phyloP scores from a whole-genome alignment of 2,113 vertebrate genomes.

The Tachycineta bicolor region DNA sequence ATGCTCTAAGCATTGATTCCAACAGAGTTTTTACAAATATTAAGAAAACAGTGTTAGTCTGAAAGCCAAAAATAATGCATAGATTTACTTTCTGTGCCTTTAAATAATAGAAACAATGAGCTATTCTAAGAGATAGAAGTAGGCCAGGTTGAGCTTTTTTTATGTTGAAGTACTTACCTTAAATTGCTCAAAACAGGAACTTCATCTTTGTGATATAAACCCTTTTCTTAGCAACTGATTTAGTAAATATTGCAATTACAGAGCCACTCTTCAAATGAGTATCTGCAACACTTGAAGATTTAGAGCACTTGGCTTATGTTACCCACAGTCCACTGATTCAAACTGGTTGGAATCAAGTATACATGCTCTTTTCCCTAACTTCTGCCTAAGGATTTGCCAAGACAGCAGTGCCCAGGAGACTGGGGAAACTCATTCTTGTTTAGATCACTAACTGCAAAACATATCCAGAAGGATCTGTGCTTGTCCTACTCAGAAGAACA shows the following conservation, averaged over 20 bases:
- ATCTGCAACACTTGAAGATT: not conserved
- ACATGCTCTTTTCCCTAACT: not conserved
- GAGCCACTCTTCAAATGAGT: not conserved
- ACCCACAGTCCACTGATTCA: not conserved
- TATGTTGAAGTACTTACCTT: not conserved
- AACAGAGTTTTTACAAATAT: not conserved
- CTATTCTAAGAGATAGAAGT: not conserved
- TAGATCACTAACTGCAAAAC: not conserved
- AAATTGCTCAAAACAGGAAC: not conserved
- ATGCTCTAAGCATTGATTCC: not conserved
- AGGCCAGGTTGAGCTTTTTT: not conserved
- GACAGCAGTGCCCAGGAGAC: not conserved
- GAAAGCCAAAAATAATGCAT: not conserved
- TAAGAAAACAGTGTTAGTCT: not conserved
- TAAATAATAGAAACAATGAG: not conserved
- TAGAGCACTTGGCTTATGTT: not conserved
- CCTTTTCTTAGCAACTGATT: not conserved
- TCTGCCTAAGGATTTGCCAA: not conserved
- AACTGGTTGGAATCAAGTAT: not conserved
- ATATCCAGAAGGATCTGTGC: not conserved
- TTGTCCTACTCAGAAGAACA: not conserved
- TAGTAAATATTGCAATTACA: not conserved
- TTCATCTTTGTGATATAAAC: not conserved
- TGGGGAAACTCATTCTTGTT: not conserved
- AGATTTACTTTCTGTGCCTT: not conserved